Evolutionary conservation across 2,888 invertebrate genomes (phyloP), one percentile per base, ranked within the genome.

Genomic region (Pollenia amentaria): DNA sequence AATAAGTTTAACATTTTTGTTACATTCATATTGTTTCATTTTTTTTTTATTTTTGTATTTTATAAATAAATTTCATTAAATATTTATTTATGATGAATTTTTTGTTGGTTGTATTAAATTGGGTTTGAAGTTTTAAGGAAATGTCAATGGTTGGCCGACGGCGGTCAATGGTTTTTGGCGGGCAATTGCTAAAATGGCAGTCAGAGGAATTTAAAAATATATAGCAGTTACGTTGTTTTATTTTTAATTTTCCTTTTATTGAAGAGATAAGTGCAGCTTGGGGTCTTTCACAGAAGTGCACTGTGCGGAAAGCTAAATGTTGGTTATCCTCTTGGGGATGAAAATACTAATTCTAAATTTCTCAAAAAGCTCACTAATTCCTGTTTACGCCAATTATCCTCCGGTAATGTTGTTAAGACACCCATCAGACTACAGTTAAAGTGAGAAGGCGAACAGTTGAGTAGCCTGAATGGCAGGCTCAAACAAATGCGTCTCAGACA

Each of bases 51-150:
- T 55, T 29, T 46, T 60, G 48, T 10, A 29, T 48, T 57, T 65
- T 60, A 46, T 76, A 55, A 53, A 78, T 62, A 81, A 67, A 85
- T 77, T 73, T 51, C 38, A 55, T 51, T 72, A 85, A 72, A 75
- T 75, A 80, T 76, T 70, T 80, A 69, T 80, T 80, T 76, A 81
- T 75, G 70, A 72, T 3, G 10, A 46, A 48, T 69, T 51, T 70
- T 48, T 65, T 69, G 57, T 48, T 65, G 60, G 4, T 3, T 57
- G 2, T 29, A 6, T 51, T 40, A 44, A 75, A 69, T 60, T 69
- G 29, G 16, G 40, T 57, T 42, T n/a, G 12, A 21, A 42, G 14
- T 6, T 29, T 29, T 9, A 12, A 38, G 7, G 9, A 81, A 48
- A 67, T 48, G 18, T 40, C 51, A 14, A 57, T 14, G 55, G 53